Conservation (phyloP, 2,113 vertebrate species). For the Syngnathoides biaculeatus region DNA sequence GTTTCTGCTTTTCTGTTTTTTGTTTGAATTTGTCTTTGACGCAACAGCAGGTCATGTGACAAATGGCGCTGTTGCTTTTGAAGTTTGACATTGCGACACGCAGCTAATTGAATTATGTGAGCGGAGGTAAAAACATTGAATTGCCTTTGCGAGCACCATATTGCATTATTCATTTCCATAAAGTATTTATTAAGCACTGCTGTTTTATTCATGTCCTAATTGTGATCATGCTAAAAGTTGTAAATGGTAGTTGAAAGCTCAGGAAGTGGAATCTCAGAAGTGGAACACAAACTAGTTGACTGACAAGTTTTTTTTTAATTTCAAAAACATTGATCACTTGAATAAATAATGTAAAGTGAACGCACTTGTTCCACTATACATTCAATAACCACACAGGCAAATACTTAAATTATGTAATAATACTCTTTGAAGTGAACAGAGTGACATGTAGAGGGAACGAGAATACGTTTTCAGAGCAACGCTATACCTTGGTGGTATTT, state of each 20-base stretch:
- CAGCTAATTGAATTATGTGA: neutral
- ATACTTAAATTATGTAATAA: too few relatives aligned
- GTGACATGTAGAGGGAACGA: too few relatives aligned
- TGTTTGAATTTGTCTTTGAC: neutral
- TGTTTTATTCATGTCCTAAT: constrained; percentile 4
- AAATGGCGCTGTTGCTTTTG: neutral
- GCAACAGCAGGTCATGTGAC: neutral
- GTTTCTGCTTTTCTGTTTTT: neutral
- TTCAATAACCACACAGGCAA: neutral
- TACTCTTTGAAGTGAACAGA: too few relatives aligned
- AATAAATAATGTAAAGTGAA: too few relatives aligned
- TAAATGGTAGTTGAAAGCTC: neutral
- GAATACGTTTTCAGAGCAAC: too few relatives aligned
- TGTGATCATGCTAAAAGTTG: neutral
- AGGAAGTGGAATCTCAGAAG: neutral
- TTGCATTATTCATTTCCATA: neutral
- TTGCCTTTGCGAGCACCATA: neutral
- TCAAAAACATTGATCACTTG: neutral
- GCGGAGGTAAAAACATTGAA: neutral
- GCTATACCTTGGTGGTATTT: too few relatives aligned
- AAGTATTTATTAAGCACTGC: neutral
- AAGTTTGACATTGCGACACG: neutral
- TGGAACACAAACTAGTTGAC: neutral
- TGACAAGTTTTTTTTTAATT: neutral
- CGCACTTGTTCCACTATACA: neutral